Evolutionary conservation across 2,113 vertebrate genomes (phyloP), one percentile per base, ranked within the genome.

Genomic region (Mixornis gularis): DNA sequence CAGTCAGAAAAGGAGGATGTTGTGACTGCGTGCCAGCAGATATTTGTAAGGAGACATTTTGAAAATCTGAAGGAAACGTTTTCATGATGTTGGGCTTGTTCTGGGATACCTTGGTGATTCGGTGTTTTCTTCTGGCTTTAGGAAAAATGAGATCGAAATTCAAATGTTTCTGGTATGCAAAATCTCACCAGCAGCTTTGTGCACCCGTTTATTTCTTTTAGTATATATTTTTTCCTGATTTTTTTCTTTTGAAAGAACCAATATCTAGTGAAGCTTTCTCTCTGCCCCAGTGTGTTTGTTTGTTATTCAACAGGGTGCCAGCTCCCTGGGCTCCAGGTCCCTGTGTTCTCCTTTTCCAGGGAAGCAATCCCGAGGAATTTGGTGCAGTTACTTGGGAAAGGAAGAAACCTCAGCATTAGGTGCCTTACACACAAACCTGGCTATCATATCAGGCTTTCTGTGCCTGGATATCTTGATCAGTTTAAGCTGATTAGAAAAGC

Each of bases 401-500:
- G 17, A 74, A 86, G 44, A 63, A 83, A 68, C 53, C 90, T 89
- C 83, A 81, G 73, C 29, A 1, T 52, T 81, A 90, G 88, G 78
- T 94, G 85, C 60, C 91, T 76, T 46, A 5, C 74, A 20, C 79
- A 60, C 65, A 71, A 87, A 91, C 93, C 65, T 85, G 73, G 84
- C 34, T 87, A 38, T 43, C 3, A 8, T 30, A 68, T 68, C 72
- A 52, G 63, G 24, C 69, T 86, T 74, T 78, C 93, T 25, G 1
- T 71, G 68, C 82, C 68, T 71, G 58, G 64, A 2, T 94, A 87
- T 89, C 89, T 92, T 72, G 92, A 92, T 93, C 70, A 18, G 49
- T 85, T 94, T 92, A 95, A 96, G 89, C 91, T 93, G 92, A 87
- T 94, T 93, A 87, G 85, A 79, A 89, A 89, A 77, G 92, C 91